Base-by-base conservation (phyloP, 30 jellyfish, hydroid and myxozoan genomes). In the Nemopilema nomurai region DNA sequence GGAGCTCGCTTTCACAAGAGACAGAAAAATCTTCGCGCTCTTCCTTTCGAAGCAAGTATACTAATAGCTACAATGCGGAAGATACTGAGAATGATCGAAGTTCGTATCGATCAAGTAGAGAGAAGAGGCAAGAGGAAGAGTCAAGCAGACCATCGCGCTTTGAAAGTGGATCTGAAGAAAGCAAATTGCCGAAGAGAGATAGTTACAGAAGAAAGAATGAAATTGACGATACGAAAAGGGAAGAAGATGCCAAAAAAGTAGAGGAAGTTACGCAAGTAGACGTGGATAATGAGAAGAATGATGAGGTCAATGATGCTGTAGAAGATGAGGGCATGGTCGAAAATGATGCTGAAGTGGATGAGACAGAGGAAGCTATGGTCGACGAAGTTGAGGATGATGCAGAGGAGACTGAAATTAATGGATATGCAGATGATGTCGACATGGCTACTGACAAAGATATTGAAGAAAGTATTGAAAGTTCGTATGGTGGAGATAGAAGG, bases 11-110 rank as follows among this genome's bases (percentile, higher is more conserved):
- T 41, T 41, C 57, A 32, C 62, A 79, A 20, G 68, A 30, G 13
- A 49, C 20, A 26, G 89, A 79, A 26, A 77, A 79, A 33, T 70
- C 89, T n/a, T 62, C 62, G 4, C 87, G 87, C 41, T 50, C 77
- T 30, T 79, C 89, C 0, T 79, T 57, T 64, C 30, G 70, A 33
- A 65, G 89, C 28, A 64, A 65, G 51, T 79, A 79, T 30, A 50
- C 51, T 23, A 74, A 57, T 21, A 50, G 76, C 16, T 76, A 53
- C 8, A 28, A 16, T n/a, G 51, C 76, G 0, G 17, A 53, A 9
- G 72, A 26, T 23, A 57, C 28, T 24, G 28, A 29, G 22, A 57
- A 25, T 64, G 30, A 19, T 3, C 8, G 13, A 41, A 6, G 57
- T 18, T 73, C 83, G 18, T 66, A 66, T 16, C 18, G 71, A 1